A percentile compares a stretch with the other conserved stretches of the same genome.
Conservation (phyloP, 2,113 vertebrate genomes). For the Mixornis gularis region DNA sequence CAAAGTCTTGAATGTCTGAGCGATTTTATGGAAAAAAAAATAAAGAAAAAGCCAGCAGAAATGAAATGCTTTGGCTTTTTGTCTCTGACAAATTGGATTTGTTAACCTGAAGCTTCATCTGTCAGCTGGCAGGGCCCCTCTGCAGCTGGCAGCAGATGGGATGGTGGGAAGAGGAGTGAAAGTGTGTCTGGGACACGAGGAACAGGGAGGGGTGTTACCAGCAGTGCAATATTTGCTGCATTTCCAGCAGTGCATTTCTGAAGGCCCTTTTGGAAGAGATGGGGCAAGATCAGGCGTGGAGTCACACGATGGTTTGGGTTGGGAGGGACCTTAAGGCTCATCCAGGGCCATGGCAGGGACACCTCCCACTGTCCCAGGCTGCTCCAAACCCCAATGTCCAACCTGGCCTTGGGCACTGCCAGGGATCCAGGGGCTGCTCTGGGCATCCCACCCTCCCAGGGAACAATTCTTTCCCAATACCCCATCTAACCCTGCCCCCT, state of each 20-base stretch:
- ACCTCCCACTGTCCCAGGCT: neutral
- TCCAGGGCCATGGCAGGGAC: neutral
- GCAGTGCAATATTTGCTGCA: neutral
- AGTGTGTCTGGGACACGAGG: accelerated
- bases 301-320: neutral
- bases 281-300: neutral
- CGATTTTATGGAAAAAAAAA: neutral
- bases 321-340: neutral
- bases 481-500: no score
- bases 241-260: neutral
- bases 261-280: neutral
- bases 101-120: slow-evolving; percentile 27
- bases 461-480: accelerated
- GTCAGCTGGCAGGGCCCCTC: neutral
- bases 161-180: neutral
- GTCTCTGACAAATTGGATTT: slow-evolving; percentile 8
- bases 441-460: neutral
- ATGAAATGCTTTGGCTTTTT: slow-evolving; percentile 12
- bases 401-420: neutral
- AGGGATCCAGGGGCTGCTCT: neutral
- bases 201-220: neutral
- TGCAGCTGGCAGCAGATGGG: neutral
- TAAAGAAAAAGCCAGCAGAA: neutral
- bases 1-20: neutral
- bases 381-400: neutral